Percentiles rank a stretch among this genome's conserved stretches.
Conservation (phyloP, 2,113 vertebrate species). For the Nannospalax galili region DNA sequence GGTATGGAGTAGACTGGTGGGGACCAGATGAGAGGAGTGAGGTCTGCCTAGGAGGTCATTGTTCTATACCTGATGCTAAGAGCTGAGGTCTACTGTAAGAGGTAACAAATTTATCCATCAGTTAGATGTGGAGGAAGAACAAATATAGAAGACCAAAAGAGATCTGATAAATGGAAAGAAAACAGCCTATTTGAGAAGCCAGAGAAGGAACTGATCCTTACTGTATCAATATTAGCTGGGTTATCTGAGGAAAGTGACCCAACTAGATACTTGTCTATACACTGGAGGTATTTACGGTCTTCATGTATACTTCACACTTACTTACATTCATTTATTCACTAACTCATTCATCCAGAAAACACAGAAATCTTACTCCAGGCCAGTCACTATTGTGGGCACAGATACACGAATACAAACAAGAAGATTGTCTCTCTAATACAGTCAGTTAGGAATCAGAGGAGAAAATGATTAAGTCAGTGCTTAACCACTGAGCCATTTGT, state of each 20-base stretch:
- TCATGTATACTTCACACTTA: not conserved
- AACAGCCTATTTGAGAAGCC: not conserved
- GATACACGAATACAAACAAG: not conserved
- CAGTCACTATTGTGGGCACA: not conserved
- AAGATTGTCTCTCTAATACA: not conserved
- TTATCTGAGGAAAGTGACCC: not conserved
- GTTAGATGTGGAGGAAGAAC: not conserved
- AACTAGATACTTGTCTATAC: not conserved
- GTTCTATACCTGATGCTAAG: not conserved
- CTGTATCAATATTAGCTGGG: not conserved
- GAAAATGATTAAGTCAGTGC: not conserved
- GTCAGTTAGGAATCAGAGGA: not conserved
- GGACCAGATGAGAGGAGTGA: not conserved
- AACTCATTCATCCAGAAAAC: not conserved
- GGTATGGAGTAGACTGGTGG: not conserved
- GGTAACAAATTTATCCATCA: not conserved
- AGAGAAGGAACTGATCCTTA: not conserved
- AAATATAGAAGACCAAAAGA: not conserved
- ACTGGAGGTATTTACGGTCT: not conserved
- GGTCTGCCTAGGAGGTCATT: too few relatives aligned
- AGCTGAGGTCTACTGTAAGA: not conserved
- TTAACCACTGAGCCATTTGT: too few relatives aligned
- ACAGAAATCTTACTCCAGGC: not conserved
- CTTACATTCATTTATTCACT: not conserved
- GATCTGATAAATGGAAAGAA: not conserved